Base-by-base conservation (phyloP, 2,113 vertebrate species). In the Ptychochromis oligacanthus region DNA sequence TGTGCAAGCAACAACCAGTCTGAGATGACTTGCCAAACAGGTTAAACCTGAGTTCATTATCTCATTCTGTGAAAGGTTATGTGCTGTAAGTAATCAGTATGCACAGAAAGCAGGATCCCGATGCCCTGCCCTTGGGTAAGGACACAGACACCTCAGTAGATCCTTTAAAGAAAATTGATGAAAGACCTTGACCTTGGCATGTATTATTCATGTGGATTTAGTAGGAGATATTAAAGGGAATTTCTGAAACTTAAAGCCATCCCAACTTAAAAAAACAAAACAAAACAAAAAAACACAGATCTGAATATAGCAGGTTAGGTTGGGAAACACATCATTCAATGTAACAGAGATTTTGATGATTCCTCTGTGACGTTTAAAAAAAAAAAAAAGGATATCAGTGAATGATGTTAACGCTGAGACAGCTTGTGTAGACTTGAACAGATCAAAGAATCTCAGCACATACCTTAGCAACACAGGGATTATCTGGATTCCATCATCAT, bases 151-250 rank as follows among this genome's bases (percentile, higher is more conserved):
- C 65, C 40, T 81, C 52, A 36, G 22, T 64, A 22, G 26, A 77
- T 90, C 60, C 82, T 90, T 87, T 85, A 77, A 56, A 82, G 46
- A 55, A 79, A 88, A 92, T 82, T 90, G 84, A 92, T 87, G 59
- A 77, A 84, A 60, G 72, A 84, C 88, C 84, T 87, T 89, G 87
- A 81, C 84, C 79, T 81, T 76, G 56, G 5, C 46, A 88, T 92
- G 34, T 81, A 80, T 87, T 89, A 89, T 87, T 92, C 62, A 91
- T 91, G 75, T 54, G 36, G 31, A 65, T 91, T 85, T 28, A 84
- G 59, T 74, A n/a, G 22, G 1, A 61, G 14, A 22, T 75, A 52
- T 88, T 74, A 43, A 82, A 79, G 65, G 65, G 26, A 31, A 60
- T 7, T 80, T 79, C 7, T 77, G 59, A 81, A 83, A 77, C 54